Conservation (phyloP, 2,113 vertebrate genomes). For the Himantopus leucocephalus region DNA sequence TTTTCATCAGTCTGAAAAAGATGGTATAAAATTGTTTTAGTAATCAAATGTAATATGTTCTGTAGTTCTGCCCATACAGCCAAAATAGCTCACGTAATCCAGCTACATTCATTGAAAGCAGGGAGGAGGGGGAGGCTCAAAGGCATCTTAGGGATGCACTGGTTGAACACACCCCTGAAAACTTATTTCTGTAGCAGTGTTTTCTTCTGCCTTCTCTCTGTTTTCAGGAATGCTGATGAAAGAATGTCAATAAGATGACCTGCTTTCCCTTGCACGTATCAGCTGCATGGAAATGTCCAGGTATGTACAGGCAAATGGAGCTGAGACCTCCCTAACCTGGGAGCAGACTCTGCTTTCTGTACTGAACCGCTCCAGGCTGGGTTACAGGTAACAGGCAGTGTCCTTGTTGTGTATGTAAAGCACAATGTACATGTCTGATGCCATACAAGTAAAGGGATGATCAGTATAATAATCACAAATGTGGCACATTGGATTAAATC, state of each 20-base stretch:
- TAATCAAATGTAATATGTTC: background rate
- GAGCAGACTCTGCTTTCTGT: background rate
- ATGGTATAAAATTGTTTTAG: background rate
- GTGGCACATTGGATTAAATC: rapidly evolving
- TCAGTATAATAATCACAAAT: background rate
- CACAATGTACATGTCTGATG: rapidly evolving
- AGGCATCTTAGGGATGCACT: background rate
- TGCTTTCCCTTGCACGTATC: background rate
- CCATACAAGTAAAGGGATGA: background rate
- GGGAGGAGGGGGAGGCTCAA: background rate
- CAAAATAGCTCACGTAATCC: background rate
- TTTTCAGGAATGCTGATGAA: background rate
- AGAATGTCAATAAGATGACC: background rate
- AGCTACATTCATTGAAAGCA: background rate
- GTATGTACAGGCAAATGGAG: background rate
- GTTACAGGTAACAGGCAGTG: background rate
- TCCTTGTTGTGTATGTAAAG: background rate
- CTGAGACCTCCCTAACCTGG: background rate
- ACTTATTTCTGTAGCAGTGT: background rate
- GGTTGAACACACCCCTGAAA: background rate
- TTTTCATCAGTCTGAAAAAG: background rate
- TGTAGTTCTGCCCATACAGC: background rate
- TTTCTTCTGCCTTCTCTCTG: background rate
- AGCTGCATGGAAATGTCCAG: background rate
- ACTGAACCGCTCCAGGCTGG: rapidly evolving